Evolutionary conservation across 2,797 vertebrate species (phyloP), one percentile per base, ranked within the genome.

Genomic region (Clarias laeviceps): DNA sequence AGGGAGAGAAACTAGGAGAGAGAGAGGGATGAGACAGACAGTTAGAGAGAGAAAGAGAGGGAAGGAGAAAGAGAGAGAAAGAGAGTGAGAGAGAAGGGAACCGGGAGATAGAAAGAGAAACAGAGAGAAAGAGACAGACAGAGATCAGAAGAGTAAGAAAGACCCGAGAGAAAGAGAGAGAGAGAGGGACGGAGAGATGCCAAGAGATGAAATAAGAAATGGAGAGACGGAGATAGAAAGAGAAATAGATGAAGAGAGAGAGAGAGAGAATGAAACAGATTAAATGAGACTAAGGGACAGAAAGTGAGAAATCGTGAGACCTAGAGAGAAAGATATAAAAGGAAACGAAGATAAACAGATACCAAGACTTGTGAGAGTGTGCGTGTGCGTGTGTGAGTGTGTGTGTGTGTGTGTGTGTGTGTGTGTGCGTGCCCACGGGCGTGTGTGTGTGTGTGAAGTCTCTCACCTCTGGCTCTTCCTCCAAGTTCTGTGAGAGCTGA

Each of bases 401-500:
- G 24, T 29, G 61, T 32, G 59, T 70, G 69, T 73, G 7, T 11
- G 2, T 32, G 29, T 56, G 50, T 27, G 18, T n/a, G 40, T 40
- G 76, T n/a, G 45, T 45, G 18, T 32, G 27, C 56, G 32, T 50
- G 22, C n/a, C n/a, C n/a, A n/a, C n/a, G n/a, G n/a, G n/a, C n/a
- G n/a, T n/a, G 18, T 32, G 27, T 66, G 32, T 50, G 22, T 65
- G 18, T 50, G 59, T 27, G 45, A 8, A 11, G 70, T 56, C 4
- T 83, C 94, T 97, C 94, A 99, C 98, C 96, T 99, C 98, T 37
- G 97, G 96, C 62, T 97, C 97, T 14, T 99, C 98, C 62, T 99
- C 98, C 0, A 95, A 94, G 81, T 97, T 96, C 89, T 96, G 97
- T 0, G 97, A 95, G 34, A 99, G 95, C 93, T 99, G 97, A 93